Conservation (phyloP, 2,113 vertebrate species). For the Chunga burmeisteri region DNA sequence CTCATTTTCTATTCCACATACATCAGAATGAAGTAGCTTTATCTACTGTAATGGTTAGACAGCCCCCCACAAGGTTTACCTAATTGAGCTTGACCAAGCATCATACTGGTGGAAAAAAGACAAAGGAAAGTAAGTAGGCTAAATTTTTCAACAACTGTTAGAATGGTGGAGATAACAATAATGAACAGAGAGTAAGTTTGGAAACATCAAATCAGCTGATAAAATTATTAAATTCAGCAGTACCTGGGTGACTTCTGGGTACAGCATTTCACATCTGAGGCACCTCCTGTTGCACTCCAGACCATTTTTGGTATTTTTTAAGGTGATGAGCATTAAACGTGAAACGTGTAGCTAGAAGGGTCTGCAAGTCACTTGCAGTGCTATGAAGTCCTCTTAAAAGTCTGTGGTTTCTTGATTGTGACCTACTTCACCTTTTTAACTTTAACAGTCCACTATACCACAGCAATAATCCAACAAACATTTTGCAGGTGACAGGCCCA, state of each 20-base stretch:
- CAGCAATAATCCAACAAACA: not conserved
- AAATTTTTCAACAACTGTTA: not conserved
- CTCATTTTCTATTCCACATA: not conserved
- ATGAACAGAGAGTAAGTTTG: not conserved
- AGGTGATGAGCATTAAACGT: not conserved
- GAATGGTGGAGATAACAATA: not conserved
- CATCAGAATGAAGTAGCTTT: not conserved
- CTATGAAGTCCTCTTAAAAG: conserved; percentile 7
- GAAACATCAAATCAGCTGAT: not conserved
- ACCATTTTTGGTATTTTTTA: not conserved
- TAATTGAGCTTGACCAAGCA: not conserved
- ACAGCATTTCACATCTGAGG: not conserved
- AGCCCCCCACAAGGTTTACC: not conserved
- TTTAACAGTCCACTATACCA: not conserved
- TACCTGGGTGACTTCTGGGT: accelerated
- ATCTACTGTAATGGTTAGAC: not conserved
- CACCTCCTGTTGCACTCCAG: not conserved
- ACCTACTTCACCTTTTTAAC: conserved; percentile 1
- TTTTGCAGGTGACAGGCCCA: not conserved
- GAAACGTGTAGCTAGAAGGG: not conserved
- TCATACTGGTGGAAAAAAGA: not conserved
- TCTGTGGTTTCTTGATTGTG: not conserved
- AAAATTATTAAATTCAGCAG: not conserved
- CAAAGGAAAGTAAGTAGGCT: not conserved
- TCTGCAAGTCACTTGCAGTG: not conserved